phyloP scores from a whole-genome alignment of 2,797 vertebrate species.

The Pipistrellus kuhlii region DNA sequence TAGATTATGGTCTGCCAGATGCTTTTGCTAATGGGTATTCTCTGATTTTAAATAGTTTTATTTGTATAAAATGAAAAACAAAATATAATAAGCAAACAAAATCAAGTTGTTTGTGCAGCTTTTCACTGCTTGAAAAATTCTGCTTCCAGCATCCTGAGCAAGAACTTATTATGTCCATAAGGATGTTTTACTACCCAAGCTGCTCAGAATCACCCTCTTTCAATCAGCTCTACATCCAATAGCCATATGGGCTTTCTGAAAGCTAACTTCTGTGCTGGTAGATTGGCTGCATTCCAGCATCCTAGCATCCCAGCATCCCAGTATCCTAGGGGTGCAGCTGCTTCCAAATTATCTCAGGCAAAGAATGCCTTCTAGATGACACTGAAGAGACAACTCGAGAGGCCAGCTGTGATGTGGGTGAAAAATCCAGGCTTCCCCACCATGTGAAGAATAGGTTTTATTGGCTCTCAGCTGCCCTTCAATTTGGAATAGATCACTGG shows the following conservation, averaged over 20 bases:
- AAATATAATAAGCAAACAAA: constrained; percentile 27
- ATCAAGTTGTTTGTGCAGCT: neutral
- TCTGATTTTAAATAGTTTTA: constrained; percentile 24
- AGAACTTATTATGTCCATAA: constrained; percentile 37
- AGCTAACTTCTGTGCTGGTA: constrained; percentile 24
- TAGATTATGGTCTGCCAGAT: neutral
- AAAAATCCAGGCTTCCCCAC: constrained; percentile 19
- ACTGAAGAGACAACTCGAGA: constrained; percentile 45
- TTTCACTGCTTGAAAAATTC: constrained; percentile 9
- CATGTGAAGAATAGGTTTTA: neutral
- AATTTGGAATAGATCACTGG: neutral
- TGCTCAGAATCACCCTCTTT: constrained; percentile 50
- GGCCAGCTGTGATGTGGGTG: constrained; percentile 67
- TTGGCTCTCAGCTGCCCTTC: neutral
- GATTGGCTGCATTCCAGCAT: constrained; percentile 34
- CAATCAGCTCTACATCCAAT: neutral
- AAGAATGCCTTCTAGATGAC: constrained; percentile 66
- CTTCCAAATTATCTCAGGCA: constrained; percentile 71
- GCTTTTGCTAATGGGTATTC: neutral
- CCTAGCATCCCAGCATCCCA: neutral
- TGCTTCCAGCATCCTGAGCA: constrained; percentile 12
- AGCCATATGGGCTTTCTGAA: neutral
- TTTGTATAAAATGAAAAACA: constrained; percentile 28
- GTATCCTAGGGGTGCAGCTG: neutral
- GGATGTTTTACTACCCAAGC: constrained; percentile 39